Evolutionary conservation across 2,113 vertebrate species (phyloP).

Genomic region (Ciconia stormi): DNA sequence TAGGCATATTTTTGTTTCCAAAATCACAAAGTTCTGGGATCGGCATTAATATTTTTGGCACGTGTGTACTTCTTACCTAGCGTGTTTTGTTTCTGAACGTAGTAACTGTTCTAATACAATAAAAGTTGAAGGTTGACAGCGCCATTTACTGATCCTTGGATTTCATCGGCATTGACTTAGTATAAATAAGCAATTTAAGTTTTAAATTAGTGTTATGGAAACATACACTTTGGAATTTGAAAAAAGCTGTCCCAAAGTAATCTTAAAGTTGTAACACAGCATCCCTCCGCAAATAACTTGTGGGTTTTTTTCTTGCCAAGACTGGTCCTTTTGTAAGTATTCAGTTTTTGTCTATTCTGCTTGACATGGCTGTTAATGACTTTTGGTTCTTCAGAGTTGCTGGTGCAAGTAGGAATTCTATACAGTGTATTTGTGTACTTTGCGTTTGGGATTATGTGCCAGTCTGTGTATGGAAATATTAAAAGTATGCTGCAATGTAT

Average conservation of each 20-base stretch:
- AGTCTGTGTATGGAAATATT: not conserved
- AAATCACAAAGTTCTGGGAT: not conserved
- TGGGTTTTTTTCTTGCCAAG: not conserved
- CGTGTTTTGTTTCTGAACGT: not conserved
- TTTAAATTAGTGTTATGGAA: not conserved
- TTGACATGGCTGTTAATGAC: not conserved
- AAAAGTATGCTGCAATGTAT: not conserved
- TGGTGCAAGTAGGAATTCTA: not conserved
- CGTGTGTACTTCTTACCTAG: fast-evolving
- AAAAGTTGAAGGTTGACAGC: not conserved
- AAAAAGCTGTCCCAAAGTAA: not conserved
- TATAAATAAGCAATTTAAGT: not conserved
- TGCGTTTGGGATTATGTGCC: not conserved
- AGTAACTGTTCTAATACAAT: not conserved
- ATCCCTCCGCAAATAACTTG: not conserved
- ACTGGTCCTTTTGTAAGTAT: slow-evolving; percentile 34
- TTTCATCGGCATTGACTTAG: not conserved
- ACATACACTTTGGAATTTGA: not conserved
- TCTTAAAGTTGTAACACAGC: not conserved
- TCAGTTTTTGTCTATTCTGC: not conserved
- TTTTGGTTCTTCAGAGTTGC: not conserved
- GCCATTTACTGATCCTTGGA: not conserved
- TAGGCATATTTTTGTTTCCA: not conserved
- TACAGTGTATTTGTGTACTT: not conserved
- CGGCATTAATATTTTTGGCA: not conserved